Evolutionary conservation across 2,888 invertebrate genomes (phyloP).

Genomic region (Ariolimax columbianus): DNA sequence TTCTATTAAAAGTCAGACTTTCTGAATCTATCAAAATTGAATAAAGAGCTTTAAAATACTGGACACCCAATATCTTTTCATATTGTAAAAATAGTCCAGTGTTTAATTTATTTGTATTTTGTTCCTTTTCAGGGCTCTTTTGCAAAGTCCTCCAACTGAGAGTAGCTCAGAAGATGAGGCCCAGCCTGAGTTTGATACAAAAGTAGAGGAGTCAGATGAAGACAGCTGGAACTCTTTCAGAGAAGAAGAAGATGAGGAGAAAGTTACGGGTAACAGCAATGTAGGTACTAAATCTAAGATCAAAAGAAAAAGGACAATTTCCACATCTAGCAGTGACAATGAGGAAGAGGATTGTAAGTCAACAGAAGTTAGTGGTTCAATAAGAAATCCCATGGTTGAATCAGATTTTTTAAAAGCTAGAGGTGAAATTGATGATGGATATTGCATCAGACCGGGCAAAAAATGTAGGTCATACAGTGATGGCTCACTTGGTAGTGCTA

Average conservation of each 20-base stretch:
- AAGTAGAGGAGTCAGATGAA: not conserved
- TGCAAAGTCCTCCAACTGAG: not conserved
- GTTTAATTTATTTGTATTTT: not conserved
- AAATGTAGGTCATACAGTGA: not conserved
- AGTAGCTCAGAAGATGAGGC: not conserved
- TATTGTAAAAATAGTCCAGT: too few species aligned
- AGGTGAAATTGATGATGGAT: not conserved
- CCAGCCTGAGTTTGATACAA: not conserved
- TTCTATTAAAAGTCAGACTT: too few species aligned
- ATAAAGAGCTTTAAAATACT: too few species aligned
- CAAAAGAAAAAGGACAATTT: not conserved
- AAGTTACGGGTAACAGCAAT: not conserved
- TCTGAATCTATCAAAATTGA: too few species aligned
- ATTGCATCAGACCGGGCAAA: not conserved
- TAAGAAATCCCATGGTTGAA: not conserved
- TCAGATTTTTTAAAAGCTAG: not conserved
- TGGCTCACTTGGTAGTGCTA: not conserved
- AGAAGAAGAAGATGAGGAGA: not conserved
- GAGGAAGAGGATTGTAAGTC: not conserved
- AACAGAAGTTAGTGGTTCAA: not conserved
- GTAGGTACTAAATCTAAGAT: not conserved
- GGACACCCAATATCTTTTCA: too few species aligned
- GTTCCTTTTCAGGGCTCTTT: not conserved
- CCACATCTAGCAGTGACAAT: not conserved
- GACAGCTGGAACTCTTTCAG: conserved; percentile 19